Percentiles rank a stretch among this genome's conserved stretches.
Evolutionary conservation across 2,113 vertebrate genomes (phyloP).

Genomic region (Typhlomys cinereus): DNA sequence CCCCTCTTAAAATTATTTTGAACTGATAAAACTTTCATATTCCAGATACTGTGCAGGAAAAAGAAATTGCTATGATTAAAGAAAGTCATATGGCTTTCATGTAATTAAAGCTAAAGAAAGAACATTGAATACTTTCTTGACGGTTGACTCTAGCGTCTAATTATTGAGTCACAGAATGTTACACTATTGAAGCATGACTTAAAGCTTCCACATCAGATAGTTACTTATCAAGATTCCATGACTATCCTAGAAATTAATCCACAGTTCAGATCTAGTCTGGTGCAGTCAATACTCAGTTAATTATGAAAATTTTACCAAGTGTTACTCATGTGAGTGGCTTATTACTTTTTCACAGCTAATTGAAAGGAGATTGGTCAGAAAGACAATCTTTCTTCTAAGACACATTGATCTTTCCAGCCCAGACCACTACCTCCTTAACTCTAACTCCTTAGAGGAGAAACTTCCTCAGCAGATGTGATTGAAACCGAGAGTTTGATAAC

Average conservation of each 20-base stretch:
- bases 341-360: not conserved
- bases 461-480: not conserved
- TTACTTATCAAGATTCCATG: constrained; percentile 23
- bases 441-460: not conserved
- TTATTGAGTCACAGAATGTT: not conserved
- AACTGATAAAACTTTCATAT: not conserved
- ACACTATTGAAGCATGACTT: not conserved
- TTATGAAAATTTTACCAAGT: not conserved
- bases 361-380: not conserved
- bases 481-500: not conserved
- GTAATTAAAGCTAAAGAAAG: constrained; percentile 13
- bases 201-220: not conserved
- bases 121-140: not conserved
- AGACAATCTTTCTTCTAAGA: not conserved
- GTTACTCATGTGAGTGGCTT: not conserved
- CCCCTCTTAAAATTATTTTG: not conserved
- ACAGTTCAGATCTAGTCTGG: not conserved
- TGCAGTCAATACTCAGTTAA: not conserved
- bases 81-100: not conserved
- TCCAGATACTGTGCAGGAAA: not conserved
- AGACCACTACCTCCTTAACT: not conserved
- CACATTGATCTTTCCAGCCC: not conserved
- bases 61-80: not conserved
- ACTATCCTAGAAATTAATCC: constrained; percentile 13
- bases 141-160: not conserved